Percentiles rank a stretch among this genome's conserved stretches.
Conservation (phyloP, 2,888 invertebrate genomes). For the Cenopis cana region DNA sequence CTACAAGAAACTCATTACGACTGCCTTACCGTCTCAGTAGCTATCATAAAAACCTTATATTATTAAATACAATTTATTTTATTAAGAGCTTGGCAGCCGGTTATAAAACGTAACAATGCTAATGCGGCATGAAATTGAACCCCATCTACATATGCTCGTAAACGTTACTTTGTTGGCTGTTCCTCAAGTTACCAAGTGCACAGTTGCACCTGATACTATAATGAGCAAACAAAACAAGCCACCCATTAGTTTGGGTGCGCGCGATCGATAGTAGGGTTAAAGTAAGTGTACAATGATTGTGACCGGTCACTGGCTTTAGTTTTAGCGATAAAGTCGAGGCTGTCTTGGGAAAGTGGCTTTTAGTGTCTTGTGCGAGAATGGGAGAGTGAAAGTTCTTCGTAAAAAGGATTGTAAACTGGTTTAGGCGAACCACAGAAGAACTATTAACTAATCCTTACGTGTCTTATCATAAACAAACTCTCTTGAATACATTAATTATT, state of each 20-base stretch:
- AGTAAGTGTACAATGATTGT: background rate
- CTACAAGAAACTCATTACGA: too few relatives aligned
- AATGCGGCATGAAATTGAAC: background rate
- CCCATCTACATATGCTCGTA: background rate
- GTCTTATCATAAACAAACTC: too few relatives aligned
- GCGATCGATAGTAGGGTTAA: slow-evolving; percentile 15
- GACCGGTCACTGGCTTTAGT: slow-evolving; percentile 4
- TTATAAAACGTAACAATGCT: too few relatives aligned
- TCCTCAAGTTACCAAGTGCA: slow-evolving; percentile 22
- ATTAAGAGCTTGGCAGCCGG: too few relatives aligned
- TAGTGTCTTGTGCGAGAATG: background rate
- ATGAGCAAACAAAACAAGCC: slow-evolving; percentile 15
- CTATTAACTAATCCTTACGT: too few relatives aligned
- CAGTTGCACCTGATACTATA: slow-evolving; percentile 33
- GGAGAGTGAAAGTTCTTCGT: background rate
- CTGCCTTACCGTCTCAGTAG: too few relatives aligned
- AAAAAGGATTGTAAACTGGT: background rate
- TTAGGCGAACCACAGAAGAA: too few relatives aligned
- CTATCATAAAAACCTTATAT: too few relatives aligned
- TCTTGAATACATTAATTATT: too few relatives aligned
- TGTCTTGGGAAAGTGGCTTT: too few relatives aligned
- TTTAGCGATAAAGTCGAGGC: background rate
- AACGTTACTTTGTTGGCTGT: background rate
- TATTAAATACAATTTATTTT: too few relatives aligned
- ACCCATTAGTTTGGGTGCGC: slow-evolving; percentile 24